Evolutionary conservation across 2,888 invertebrate genomes (phyloP), one percentile per base, ranked within the genome.

Genomic region (Heteropelma amictum): DNA sequence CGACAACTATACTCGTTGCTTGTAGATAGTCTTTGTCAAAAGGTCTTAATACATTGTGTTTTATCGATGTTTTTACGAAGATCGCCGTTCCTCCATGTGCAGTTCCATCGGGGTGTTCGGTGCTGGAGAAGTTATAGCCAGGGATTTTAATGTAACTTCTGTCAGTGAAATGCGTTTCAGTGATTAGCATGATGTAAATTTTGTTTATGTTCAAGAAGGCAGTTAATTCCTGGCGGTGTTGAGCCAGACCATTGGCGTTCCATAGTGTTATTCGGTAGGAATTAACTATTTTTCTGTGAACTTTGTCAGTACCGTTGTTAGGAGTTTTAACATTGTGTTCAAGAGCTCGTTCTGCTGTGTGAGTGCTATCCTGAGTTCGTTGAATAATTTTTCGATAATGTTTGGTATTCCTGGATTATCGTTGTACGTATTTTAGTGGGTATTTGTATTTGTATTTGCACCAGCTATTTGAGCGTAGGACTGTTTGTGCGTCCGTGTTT

Each of bases 41-140:
- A 7, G 56, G 42, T 21, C 10, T 35, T 0, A 68, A 10, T 71
- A 72, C 45, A 14, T 73, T 12, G 14, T 81, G 79, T 28, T 65
- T 68, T 1, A 81, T 81, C 1, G 21, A 67, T 5, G 54, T 68
- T 67, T 78, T 79, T 3, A 77, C 68, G 1, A 82, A 65, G 3
- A 79, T 65, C 75, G 28, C 49, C 3, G 75, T 42, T 14, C 74
- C 69, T 35, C 72, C 79, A 10, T 79, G 77, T 3, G 74, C 77
- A 30, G 58, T 80, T 2, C 67, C 76, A 14, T 75, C 77, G 2
- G 77, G 45, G 14, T 79, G 69, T 17, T 71, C 58, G 3, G 71
- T 60, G 12, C 28, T 42, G 42, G n/a, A 40, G 19, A 51, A 47
- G 40, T 14, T 45, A 8, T 38, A 54, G 54, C 38, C 54, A 8